A percentile compares a stretch with the other conserved stretches of the same genome.
phyloP scores from a whole-genome alignment of 2,888 invertebrate species.

The Drosophila buzzatii region DNA sequence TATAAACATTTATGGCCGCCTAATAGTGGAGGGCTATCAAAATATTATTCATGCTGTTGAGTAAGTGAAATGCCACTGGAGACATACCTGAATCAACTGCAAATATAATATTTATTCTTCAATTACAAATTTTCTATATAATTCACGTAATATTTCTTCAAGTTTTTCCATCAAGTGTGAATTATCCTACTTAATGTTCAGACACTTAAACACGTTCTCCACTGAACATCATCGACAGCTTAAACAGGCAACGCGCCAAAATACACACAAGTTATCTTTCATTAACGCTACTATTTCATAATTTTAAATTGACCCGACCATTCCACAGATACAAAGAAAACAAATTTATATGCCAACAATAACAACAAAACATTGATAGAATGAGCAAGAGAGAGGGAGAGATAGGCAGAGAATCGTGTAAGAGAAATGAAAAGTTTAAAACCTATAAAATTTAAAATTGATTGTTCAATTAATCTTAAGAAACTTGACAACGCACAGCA shows the following conservation, averaged over 20 bases:
- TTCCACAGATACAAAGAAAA: slow-evolving; percentile 64
- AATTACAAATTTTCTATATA: neutral
- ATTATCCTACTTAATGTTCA: neutral
- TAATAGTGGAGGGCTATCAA: slow-evolving; percentile 58
- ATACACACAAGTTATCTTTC: slow-evolving; percentile 62
- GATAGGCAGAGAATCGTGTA: slow-evolving; percentile 63
- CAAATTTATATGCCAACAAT: slow-evolving; percentile 65
- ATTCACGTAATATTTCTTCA: neutral
- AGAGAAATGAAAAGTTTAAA: slow-evolving; percentile 79
- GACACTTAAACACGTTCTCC: neutral
- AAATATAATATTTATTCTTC: neutral
- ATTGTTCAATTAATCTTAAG: slow-evolving; percentile 85
- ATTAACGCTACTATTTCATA: slow-evolving; percentile 74
- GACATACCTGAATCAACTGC: neutral
- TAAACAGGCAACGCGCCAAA: slow-evolving; percentile 43
- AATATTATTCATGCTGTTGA: slow-evolving; percentile 40
- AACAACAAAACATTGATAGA: neutral
- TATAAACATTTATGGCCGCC: slow-evolving; percentile 46
- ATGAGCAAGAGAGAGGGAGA: slow-evolving; percentile 1
- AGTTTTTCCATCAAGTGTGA: neutral
- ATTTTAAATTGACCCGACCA: slow-evolving; percentile 66
- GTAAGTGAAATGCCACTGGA: neutral
- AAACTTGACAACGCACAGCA: slow-evolving; percentile 77
- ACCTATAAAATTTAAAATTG: slow-evolving; percentile 84
- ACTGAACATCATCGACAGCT: slow-evolving; percentile 11